These are phyloP conservation scores for Forbesichthys papilliferus DNA, from an alignment of 2,113 vertebrate genomes.

Conservation along the genomic window DNA sequence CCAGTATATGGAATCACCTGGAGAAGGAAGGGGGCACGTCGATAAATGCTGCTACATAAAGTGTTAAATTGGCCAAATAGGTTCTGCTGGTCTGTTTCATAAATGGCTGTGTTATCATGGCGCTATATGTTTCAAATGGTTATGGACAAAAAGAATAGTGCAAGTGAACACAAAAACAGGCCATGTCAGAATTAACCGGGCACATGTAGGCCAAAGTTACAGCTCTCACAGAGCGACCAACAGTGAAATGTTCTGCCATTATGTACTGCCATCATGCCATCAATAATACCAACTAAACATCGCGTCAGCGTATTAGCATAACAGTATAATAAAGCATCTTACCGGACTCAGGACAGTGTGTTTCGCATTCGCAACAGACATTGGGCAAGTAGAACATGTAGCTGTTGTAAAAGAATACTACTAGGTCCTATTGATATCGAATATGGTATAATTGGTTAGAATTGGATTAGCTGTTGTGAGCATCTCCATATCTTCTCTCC, in stretches of 20 bases:
- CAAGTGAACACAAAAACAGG: not conserved
- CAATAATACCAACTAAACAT: not conserved
- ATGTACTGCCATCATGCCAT: not conserved
- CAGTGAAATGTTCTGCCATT: not conserved
- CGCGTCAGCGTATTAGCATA: not conserved
- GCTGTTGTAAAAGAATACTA: slow-evolving; percentile 5
- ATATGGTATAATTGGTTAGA: slow-evolving; percentile 25
- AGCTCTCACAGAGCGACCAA: too few relatives aligned
- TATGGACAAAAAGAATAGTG: not conserved
- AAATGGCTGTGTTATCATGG: not conserved
- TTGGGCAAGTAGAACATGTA: slow-evolving; percentile 46
- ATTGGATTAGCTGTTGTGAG: slow-evolving; percentile 19
- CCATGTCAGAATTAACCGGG: not conserved
- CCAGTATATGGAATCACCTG: slow-evolving; percentile 87
- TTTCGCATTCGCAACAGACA: slow-evolving; percentile 80
- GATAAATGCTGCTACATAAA: slow-evolving; percentile 3
- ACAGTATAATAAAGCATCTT: slow-evolving; percentile 43
- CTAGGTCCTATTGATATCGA: not conserved
- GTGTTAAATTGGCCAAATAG: not conserved
- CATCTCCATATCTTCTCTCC: slow-evolving; percentile 44
- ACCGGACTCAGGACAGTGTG: slow-evolving; percentile 77
- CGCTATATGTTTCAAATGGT: not conserved
- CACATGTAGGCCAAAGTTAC: not conserved
- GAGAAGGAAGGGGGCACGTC: not conserved
- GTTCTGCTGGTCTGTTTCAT: not conserved